Base-by-base conservation (phyloP, 2,113 vertebrate genomes). In the Tringa solitaria region DNA sequence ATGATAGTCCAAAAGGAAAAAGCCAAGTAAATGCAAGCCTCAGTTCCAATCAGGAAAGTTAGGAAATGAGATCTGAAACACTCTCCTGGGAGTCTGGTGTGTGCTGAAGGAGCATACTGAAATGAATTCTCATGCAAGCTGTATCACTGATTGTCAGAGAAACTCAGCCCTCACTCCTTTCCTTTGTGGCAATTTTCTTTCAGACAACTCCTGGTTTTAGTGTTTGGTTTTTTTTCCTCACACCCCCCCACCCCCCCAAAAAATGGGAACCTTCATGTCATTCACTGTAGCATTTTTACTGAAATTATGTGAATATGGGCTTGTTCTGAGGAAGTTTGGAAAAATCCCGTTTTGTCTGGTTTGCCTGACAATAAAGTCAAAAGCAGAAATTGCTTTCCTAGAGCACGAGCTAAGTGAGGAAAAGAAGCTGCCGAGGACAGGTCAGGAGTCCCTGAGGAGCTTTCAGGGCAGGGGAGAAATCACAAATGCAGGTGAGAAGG, bases 101-200 rank as follows among this genome's bases (percentile, higher is more conserved):
- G 70, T 85, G 93, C 87, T 68, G 84, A 91, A 87, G 89, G 89
- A 78, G 77, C 39, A 57, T 46, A 64, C 60, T 75, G 93, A 94
- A 95, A 94, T 81, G 95, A 93, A 96, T 93, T 93, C 84, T 89
- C 84, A 87, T 93, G 96, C 91, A 96, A 94, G 87, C 33, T 64
- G 9, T 75, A 87, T 87, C 85, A 39, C 37, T 84, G 74, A 73
- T 83, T 90, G 89, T 87, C 94, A 96, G 69, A 89, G 73, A 87
- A 91, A 84, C 68, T n/a, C 57, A 90, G 51, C 43, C 75, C 18
- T 91, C 8, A 3, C 16, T 93, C 51, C 46, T 80, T 90, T 80
- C 46, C 46, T 92, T 89, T 88, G 82, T 70, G 65, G 37, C 56
- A 86, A 24, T 84, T 95, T 90, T 84, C 56, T 75, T 96, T 92